Evolutionary conservation across 2,888 invertebrate genomes (phyloP).

Genomic region (Ptychoptera contaminata): DNA sequence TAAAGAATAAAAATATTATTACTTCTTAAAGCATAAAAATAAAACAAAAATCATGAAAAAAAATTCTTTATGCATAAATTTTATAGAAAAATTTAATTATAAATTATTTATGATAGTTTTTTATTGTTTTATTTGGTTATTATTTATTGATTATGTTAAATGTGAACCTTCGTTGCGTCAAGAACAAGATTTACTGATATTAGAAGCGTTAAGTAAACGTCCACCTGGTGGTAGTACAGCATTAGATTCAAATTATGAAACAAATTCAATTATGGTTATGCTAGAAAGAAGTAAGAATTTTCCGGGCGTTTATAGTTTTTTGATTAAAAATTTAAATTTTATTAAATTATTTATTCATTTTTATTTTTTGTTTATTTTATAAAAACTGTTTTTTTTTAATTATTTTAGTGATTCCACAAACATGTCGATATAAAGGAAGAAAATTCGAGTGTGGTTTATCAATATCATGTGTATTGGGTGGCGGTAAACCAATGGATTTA

Average conservation of each 20-base stretch:
- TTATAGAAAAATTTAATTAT: no score
- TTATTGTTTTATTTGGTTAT: background rate
- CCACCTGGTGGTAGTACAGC: slow-evolving; percentile 17
- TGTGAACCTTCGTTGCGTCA: slow-evolving; percentile 36
- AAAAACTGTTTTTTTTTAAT: slow-evolving; percentile 9
- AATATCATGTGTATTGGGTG: slow-evolving; percentile 78
- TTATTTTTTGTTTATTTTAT: background rate
- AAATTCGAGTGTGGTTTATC: slow-evolving; percentile 81
- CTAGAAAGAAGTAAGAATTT: slow-evolving; percentile 59
- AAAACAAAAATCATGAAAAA: no score
- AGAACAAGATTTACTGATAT: slow-evolving; percentile 56
- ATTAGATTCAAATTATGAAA: slow-evolving; percentile 31
- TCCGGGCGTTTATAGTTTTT: background rate
- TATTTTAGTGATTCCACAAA: slow-evolving; percentile 73
- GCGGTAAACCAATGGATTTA: slow-evolving; percentile 73
- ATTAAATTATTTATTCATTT: no score
- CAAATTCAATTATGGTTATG: slow-evolving; percentile 64
- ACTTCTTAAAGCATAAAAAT: no score
- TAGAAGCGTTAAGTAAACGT: slow-evolving; percentile 56
- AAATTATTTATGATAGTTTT: background rate
- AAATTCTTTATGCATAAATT: no score
- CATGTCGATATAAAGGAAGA: slow-evolving; percentile 70
- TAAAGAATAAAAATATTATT: no score
- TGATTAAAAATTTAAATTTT: no score
- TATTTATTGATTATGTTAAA: slow-evolving; percentile 3